Evolutionary conservation across 1,140 invertebrate genomes (phyloP).

Genomic region (Rhyacophila brunnea): DNA sequence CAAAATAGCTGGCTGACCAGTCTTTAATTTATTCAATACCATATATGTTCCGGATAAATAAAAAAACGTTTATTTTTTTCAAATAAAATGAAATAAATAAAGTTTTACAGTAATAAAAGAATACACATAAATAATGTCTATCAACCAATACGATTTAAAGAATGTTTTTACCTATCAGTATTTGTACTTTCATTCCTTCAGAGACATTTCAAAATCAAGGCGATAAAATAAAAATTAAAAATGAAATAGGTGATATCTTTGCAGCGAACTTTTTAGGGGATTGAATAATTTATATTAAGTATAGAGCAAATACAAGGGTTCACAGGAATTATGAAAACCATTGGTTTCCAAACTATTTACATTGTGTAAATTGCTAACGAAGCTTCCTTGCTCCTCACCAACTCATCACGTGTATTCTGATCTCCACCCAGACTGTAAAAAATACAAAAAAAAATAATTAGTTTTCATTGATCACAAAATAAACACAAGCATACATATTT

Average conservation of each 20-base stretch:
- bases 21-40: constrained; percentile 25
- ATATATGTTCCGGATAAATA: constrained; percentile 17
- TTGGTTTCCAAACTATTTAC: constrained; percentile 27
- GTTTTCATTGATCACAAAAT: too few species aligned
- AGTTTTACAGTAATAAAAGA: constrained; percentile 11
- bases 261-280: constrained; percentile 3
- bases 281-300: constrained; percentile 10
- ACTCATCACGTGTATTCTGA: constrained; percentile 36
- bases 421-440: constrained; percentile 34
- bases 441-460: neutral
- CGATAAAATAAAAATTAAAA: neutral
- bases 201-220: neutral
- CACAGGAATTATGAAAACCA: constrained; percentile 26
- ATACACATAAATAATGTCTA: neutral
- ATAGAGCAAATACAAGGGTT: constrained; percentile 27
- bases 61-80: constrained; percentile 13
- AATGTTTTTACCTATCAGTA: constrained; percentile 33
- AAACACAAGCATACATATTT: too few species aligned
- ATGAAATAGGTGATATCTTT: constrained; percentile 6
- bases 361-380: constrained; percentile 16
- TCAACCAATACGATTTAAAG: constrained; percentile 10
- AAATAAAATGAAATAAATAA: constrained; percentile 15
- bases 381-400: constrained; percentile 19
- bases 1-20: constrained; percentile 23
- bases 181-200: constrained; percentile 34